Evolutionary conservation across 2,888 invertebrate species (phyloP).

Genomic region (Sinotaia quadrata): DNA sequence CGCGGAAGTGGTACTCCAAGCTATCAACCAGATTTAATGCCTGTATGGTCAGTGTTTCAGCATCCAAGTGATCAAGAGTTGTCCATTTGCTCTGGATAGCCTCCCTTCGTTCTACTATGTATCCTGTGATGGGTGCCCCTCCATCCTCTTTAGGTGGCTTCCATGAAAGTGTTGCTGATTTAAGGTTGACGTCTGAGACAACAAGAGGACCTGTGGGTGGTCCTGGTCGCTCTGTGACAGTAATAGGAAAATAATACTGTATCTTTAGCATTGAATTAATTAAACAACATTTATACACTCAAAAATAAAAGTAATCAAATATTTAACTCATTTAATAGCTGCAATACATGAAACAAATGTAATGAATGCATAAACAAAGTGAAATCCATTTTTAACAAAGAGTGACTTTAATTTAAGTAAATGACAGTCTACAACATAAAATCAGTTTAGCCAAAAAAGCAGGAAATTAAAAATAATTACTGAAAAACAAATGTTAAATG

Average conservation of each 20-base stretch:
- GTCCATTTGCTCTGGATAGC: slow-evolving; percentile 49
- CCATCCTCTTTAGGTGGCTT: slow-evolving; percentile 65
- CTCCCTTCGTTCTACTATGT: slow-evolving; percentile 70
- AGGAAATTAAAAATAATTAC: background rate
- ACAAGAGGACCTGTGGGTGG: slow-evolving; percentile 54
- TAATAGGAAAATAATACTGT: too few relatives aligned
- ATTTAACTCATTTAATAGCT: too few relatives aligned
- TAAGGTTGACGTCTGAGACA: slow-evolving; percentile 58
- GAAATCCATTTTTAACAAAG: too few relatives aligned
- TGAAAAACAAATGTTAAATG: background rate
- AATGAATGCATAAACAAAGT: too few relatives aligned
- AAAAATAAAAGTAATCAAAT: too few relatives aligned
- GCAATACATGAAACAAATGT: too few relatives aligned
- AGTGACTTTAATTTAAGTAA: too few relatives aligned
- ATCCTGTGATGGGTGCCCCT: slow-evolving; percentile 52
- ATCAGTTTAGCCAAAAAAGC: too few relatives aligned
- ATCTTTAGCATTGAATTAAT: too few relatives aligned
- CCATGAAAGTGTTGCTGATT: slow-evolving; percentile 61
- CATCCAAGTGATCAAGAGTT: slow-evolving; percentile 39
- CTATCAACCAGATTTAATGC: slow-evolving; percentile 56
- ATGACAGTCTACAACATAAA: too few relatives aligned
- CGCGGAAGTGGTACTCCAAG: slow-evolving; percentile 83
- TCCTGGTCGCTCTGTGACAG: slow-evolving; percentile 44
- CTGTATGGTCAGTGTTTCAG: slow-evolving; percentile 43
- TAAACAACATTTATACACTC: too few relatives aligned